Evolutionary conservation across 2,113 vertebrate species (phyloP).

Genomic region (Chloroceryle aenea): DNA sequence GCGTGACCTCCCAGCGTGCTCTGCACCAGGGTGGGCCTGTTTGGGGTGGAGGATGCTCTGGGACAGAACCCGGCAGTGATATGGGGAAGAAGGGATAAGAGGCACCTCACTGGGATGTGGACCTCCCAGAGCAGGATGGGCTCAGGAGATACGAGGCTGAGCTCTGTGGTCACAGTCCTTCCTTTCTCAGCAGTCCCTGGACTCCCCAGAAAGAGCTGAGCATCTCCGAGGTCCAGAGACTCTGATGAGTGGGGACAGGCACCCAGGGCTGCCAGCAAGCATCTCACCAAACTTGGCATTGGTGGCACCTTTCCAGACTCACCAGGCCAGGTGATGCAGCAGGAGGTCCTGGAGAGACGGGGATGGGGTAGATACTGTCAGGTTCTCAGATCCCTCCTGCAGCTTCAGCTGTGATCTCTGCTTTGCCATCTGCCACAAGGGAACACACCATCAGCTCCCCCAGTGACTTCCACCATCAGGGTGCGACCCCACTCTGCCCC

Average conservation of each 20-base stretch:
- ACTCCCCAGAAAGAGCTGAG: background rate
- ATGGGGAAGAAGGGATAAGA: background rate
- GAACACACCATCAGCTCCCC: accelerated
- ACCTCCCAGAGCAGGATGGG: background rate
- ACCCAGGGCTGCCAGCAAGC: background rate
- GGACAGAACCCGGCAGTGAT: background rate
- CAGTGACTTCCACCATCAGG: background rate
- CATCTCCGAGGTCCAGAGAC: background rate
- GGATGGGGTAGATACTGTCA: background rate
- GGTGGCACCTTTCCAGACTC: background rate
- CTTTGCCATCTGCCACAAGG: background rate
- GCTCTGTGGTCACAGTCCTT: background rate
- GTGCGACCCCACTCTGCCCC: background rate
- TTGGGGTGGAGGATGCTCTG: background rate
- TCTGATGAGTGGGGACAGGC: accelerated
- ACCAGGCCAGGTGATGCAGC: background rate
- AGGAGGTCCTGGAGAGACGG: background rate
- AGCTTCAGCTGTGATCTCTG: background rate
- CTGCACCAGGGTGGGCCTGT: accelerated
- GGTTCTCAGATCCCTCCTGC: background rate
- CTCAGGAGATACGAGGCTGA: background rate
- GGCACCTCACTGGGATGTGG: accelerated
- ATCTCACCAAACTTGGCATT: background rate
- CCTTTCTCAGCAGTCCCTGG: background rate
- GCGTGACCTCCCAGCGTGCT: accelerated